A percentile compares a stretch with the other conserved stretches of the same genome.
Evolutionary conservation across 1,140 invertebrate genomes (phyloP).

Genomic region (Caenorhabditis tropicalis): DNA sequence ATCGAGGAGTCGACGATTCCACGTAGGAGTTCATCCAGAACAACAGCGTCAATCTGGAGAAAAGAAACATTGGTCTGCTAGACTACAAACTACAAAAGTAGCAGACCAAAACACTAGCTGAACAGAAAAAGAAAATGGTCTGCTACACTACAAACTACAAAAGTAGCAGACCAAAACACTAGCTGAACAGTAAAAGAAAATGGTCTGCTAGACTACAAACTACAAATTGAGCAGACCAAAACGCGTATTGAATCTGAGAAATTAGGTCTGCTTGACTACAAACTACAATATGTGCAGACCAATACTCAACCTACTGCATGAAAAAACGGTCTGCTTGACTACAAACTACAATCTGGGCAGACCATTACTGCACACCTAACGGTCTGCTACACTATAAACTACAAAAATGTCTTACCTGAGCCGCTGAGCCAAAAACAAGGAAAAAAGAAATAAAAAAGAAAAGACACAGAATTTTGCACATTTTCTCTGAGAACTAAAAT

Average conservation of each 20-base stretch:
- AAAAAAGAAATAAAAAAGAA: background rate
- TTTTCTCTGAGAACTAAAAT: background rate
- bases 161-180: background rate
- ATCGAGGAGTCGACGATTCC: slow-evolving; percentile 17
- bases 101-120: too few species aligned
- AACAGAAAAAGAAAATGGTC: too few species aligned
- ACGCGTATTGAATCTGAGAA: too few species aligned
- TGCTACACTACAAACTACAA: background rate
- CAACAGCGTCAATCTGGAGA: slow-evolving; percentile 9
- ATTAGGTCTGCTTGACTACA: too few species aligned
- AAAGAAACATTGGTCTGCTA: background rate
- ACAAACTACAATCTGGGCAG: too few species aligned
- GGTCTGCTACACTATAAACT: background rate
- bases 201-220: background rate
- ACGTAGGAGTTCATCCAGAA: background rate
- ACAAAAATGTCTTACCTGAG: background rate
- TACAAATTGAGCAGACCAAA: background rate
- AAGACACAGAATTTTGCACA: background rate
- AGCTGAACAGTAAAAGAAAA: too few species aligned
- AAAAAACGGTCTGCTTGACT: background rate
- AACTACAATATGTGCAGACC: background rate
- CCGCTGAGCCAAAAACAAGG: background rate
- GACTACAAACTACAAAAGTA: background rate
- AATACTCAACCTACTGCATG: too few species aligned
- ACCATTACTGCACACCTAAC: too few species aligned